These are phyloP conservation scores for Hippocampus abdominalis DNA, from an alignment of 2,113 vertebrate species.

Conservation along the genomic window DNA sequence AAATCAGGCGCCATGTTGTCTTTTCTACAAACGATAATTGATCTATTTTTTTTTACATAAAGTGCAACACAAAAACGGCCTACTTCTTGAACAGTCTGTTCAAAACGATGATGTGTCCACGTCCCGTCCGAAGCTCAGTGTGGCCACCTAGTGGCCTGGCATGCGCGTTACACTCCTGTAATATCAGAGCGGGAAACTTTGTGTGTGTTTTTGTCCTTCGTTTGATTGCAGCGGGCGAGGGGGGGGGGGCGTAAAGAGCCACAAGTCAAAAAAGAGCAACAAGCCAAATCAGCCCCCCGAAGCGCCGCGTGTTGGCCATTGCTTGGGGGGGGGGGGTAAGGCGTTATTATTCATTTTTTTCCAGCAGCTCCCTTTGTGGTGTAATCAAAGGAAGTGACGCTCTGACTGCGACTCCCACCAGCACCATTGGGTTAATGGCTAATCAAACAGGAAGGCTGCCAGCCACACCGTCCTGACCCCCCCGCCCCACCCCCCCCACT, in stretches of 20 bases:
- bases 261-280: constrained; percentile 62
- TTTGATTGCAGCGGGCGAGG: constrained; percentile 58
- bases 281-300: constrained; percentile 72
- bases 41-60: too few species aligned
- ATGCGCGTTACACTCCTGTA: background rate
- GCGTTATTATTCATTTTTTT: constrained; percentile 12
- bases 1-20: too few species aligned
- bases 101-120: too few species aligned
- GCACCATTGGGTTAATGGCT: constrained; percentile 62
- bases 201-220: background rate
- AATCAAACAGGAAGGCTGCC: constrained; percentile 59
- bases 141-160: constrained; percentile 22
- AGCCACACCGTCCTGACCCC: background rate
- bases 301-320: constrained; percentile 50
- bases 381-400: constrained; percentile 66
- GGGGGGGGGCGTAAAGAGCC: constrained; percentile 43
- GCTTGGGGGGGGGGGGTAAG: constrained; percentile 9
- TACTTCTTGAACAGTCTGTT: too few species aligned
- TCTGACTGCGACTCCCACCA: constrained; percentile 58
- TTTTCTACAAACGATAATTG: background rate
- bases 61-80: too few species aligned
- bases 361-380: constrained; percentile 42
- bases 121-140: background rate
- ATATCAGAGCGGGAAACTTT: background rate
- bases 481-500: background rate